Evolutionary conservation across 1,140 invertebrate genomes (phyloP).

Genomic region (Rhynchophorus ferrugineus): DNA sequence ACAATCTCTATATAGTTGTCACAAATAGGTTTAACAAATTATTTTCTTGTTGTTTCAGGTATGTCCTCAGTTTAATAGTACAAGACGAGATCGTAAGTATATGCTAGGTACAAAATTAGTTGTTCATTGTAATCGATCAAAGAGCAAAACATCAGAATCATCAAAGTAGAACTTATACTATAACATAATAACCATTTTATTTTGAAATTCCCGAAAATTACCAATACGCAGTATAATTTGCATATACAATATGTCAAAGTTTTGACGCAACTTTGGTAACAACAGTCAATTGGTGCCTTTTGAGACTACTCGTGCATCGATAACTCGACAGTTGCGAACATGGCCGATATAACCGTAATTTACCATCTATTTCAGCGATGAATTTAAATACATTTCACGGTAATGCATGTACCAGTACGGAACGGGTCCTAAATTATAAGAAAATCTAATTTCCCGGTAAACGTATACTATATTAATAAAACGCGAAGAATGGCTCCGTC

Average conservation of each 20-base stretch:
- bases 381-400: conserved; percentile 1
- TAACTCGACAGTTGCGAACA: not conserved
- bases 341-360: not conserved
- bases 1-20: too few relatives aligned
- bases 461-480: conserved; percentile 1
- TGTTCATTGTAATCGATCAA: too few relatives aligned
- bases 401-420: conserved; percentile 7
- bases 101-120: too few relatives aligned
- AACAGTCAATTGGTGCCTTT: not conserved
- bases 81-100: too few relatives aligned
- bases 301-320: not conserved
- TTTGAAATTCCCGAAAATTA: too few relatives aligned
- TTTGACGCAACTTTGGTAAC: not conserved
- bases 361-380: not conserved
- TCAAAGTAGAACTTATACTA: too few relatives aligned
- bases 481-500: not conserved
- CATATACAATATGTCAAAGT: not conserved
- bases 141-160: too few relatives aligned
- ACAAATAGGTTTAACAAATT: too few relatives aligned
- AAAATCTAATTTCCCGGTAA: conserved; percentile 8
- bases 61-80: too few relatives aligned
- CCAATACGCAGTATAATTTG: too few relatives aligned
- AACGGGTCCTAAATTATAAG: conserved; percentile 9
- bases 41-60: too few relatives aligned
- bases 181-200: too few relatives aligned